phyloP scores from a whole-genome alignment of 1,140 invertebrate genomes.

The Apis cerana region DNA sequence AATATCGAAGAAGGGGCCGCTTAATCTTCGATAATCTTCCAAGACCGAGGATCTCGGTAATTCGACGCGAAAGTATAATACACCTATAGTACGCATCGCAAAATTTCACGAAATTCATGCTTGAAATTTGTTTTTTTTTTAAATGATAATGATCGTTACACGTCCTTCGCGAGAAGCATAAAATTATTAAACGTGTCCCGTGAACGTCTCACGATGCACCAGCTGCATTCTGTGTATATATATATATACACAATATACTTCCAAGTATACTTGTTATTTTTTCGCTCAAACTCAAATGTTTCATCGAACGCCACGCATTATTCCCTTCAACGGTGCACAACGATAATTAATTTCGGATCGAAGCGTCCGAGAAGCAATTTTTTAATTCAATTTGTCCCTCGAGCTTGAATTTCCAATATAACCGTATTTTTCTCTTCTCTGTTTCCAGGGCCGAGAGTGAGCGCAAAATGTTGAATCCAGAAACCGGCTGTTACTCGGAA shows the following conservation, averaged over 20 bases:
- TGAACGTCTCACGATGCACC: background rate
- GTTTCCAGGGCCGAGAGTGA: constrained; percentile 78
- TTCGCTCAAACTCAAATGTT: background rate
- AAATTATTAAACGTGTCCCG: background rate
- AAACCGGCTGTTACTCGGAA: constrained; percentile 77
- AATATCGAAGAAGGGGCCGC: too few species aligned
- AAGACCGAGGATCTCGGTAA: background rate
- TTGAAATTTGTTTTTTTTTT: background rate
- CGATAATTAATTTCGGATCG: too few species aligned
- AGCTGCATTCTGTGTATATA: background rate
- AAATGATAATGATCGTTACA: background rate
- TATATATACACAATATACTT: background rate
- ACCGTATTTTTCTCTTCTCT: background rate
- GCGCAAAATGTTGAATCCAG: constrained; percentile 79
- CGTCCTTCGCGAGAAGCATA: background rate
- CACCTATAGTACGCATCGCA: too few species aligned
- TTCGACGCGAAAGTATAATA: background rate
- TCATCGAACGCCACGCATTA: background rate
- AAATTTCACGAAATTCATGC: background rate
- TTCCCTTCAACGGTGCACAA: too few species aligned
- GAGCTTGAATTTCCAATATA: background rate
- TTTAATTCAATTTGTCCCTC: too few species aligned
- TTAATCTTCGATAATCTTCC: background rate
- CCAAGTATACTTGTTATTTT: background rate
- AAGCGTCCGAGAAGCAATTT: too few species aligned